A percentile compares a stretch with the other conserved stretches of the same genome.
phyloP scores from a whole-genome alignment of 2,113 vertebrate species.

The Centropristis striata region DNA sequence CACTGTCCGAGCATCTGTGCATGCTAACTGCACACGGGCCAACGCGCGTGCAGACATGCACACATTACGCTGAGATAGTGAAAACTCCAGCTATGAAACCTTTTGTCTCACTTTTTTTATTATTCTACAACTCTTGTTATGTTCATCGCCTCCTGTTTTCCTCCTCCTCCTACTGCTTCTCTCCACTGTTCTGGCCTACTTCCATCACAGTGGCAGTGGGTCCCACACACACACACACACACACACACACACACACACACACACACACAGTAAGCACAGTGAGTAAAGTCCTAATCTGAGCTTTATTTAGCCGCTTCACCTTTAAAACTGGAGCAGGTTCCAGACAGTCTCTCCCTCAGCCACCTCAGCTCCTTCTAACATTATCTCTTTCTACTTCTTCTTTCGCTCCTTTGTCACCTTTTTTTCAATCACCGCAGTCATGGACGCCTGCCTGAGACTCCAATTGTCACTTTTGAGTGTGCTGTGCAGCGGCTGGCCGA shows the following conservation, averaged over 20 bases:
- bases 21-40: constrained; percentile 1
- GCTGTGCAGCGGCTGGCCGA: background rate
- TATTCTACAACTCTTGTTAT: constrained; percentile 26
- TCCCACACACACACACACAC: constrained; percentile 23
- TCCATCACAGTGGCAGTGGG: constrained; percentile 63
- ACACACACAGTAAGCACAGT: constrained; percentile 11
- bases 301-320: constrained; percentile 79
- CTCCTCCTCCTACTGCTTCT: constrained; percentile 23
- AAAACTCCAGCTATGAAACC: constrained; percentile 23
- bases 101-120: constrained; percentile 9
- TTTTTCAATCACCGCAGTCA: constrained; percentile 36
- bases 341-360: constrained; percentile 39
- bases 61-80: background rate
- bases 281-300: constrained; percentile 65
- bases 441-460: background rate
- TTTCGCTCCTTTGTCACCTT: constrained; percentile 34
- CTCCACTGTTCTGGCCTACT: constrained; percentile 72
- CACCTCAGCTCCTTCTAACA: constrained; percentile 41
- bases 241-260: constrained; percentile 20
- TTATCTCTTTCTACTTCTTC: constrained; percentile 31
- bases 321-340: constrained; percentile 80
- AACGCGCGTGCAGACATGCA: background rate
- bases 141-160: constrained; percentile 23
- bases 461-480: background rate
- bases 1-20: constrained; percentile 1